phyloP scores from a whole-genome alignment of 2,888 invertebrate species.

The Drepana falcataria region DNA sequence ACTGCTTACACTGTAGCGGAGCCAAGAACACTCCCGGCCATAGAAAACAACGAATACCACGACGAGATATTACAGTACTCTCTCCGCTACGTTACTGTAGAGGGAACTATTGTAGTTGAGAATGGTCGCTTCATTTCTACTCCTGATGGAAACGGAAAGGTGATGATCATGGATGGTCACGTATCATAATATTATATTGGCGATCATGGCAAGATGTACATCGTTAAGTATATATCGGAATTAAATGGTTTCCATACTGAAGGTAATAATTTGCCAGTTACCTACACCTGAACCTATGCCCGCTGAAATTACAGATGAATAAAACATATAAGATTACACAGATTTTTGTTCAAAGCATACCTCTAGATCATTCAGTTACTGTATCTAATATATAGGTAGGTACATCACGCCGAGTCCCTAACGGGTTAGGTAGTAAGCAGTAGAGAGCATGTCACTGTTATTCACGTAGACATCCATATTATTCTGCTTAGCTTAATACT shows the following conservation, averaged over 20 bases:
- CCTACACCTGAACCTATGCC: slow-evolving; percentile 8
- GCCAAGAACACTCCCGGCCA: slow-evolving; percentile 28
- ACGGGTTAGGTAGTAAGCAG: no score
- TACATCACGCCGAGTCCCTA: no score
- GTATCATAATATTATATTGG: slow-evolving; percentile 34
- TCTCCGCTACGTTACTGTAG: slow-evolving; percentile 43
- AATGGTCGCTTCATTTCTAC: slow-evolving; percentile 35
- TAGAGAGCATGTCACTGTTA: no score
- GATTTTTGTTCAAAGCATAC: background rate
- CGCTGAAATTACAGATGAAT: background rate
- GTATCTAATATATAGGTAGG: no score
- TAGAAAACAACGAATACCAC: slow-evolving; percentile 41
- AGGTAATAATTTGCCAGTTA: slow-evolving; percentile 26
- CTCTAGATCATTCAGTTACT: no score
- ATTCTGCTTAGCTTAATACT: no score
- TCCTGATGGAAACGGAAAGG: slow-evolving; percentile 27
- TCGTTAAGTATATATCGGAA: slow-evolving; percentile 32
- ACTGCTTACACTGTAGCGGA: background rate
- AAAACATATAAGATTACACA: background rate
- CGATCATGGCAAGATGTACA: slow-evolving; percentile 32
- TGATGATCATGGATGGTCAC: slow-evolving; percentile 38
- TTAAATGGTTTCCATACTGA: slow-evolving; percentile 28
- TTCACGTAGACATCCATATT: no score
- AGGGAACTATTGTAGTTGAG: slow-evolving; percentile 39
- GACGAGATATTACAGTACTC: slow-evolving; percentile 42